Conservation (phyloP, 2,888 invertebrate genomes). For the Heliconius charithonia region DNA sequence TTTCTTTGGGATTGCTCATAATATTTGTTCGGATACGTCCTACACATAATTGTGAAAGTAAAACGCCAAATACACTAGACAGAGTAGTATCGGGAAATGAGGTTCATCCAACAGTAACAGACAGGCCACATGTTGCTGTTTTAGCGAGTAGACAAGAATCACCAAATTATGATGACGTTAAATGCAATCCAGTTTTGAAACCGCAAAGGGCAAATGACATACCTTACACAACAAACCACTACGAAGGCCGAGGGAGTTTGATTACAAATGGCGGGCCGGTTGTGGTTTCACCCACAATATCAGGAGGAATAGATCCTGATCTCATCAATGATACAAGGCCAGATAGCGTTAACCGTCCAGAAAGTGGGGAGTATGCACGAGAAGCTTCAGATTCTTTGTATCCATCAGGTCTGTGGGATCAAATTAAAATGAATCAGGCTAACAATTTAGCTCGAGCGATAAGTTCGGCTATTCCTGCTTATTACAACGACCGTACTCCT, state of each 20-base stretch:
- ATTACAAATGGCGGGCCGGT: slow-evolving; percentile 85
- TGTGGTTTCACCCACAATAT: slow-evolving; percentile 89
- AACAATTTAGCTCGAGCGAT: slow-evolving; percentile 84
- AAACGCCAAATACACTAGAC: slow-evolving; percentile 89
- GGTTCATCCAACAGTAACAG: slow-evolving; percentile 76
- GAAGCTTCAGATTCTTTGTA: slow-evolving; percentile 90
- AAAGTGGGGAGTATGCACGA: slow-evolving; percentile 91
- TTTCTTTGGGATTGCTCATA: slow-evolving; percentile 88
- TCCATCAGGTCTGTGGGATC: slow-evolving; percentile 91
- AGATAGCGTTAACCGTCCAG: slow-evolving; percentile 83
- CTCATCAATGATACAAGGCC: slow-evolving; percentile 92
- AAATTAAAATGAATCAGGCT: slow-evolving; percentile 79
- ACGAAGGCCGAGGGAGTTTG: slow-evolving; percentile 87
- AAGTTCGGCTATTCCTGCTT: slow-evolving; percentile 83
- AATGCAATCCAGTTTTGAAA: slow-evolving; percentile 88
- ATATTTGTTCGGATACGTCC: slow-evolving; percentile 89
- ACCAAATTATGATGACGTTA: slow-evolving; percentile 68
- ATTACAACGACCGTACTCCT: slow-evolving; percentile 89
- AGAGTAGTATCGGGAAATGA: slow-evolving; percentile 86
- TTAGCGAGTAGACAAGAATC: slow-evolving; percentile 81
- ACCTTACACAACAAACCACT: slow-evolving; percentile 87
- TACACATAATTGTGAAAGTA: slow-evolving; percentile 89
- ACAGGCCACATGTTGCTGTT: slow-evolving; percentile 83
- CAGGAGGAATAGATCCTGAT: slow-evolving; percentile 92
- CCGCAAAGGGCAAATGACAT: slow-evolving; percentile 88